A percentile compares a stretch with the other conserved stretches of the same genome.
These are phyloP conservation scores for Nephrotoma appendiculata DNA, from an alignment of 2,888 invertebrate genomes.

Conservation along the genomic window DNA sequence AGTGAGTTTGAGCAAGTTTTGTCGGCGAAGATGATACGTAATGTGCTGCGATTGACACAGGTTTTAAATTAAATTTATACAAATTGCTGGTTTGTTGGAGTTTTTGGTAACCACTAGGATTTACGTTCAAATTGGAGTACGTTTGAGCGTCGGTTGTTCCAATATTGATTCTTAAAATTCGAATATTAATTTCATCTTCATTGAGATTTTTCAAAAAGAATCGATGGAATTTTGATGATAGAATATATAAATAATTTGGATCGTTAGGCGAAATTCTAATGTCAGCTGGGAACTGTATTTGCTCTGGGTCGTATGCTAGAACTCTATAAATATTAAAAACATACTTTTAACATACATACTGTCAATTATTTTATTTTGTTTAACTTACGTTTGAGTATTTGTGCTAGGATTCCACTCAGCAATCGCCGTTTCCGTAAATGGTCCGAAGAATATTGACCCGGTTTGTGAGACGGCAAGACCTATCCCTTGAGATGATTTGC, in stretches of 20 bases:
- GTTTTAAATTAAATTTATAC: neutral
- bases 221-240: constrained; percentile 66
- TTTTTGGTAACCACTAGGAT: neutral
- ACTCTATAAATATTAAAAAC: constrained; percentile 35
- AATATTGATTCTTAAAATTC: constrained; percentile 45
- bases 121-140: neutral
- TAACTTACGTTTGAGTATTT: constrained; percentile 49
- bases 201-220: constrained; percentile 57
- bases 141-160: neutral
- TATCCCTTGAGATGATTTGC: constrained; percentile 72
- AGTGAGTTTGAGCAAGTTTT: neutral
- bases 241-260: constrained; percentile 54
- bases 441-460: constrained; percentile 62
- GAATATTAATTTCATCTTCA: constrained; percentile 53
- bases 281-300: constrained; percentile 66
- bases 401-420: constrained; percentile 65
- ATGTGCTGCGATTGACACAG: neutral
- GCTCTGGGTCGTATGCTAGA: constrained; percentile 53
- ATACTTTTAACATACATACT: neutral
- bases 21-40: neutral
- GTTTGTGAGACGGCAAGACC: constrained; percentile 55
- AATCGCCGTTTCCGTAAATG: constrained; percentile 64
- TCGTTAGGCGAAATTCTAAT: constrained; percentile 52
- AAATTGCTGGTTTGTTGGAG: neutral
- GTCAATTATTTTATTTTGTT: neutral